These are phyloP conservation scores for Promerops cafer DNA, from an alignment of 2,113 vertebrate genomes.

Conservation along the genomic window DNA sequence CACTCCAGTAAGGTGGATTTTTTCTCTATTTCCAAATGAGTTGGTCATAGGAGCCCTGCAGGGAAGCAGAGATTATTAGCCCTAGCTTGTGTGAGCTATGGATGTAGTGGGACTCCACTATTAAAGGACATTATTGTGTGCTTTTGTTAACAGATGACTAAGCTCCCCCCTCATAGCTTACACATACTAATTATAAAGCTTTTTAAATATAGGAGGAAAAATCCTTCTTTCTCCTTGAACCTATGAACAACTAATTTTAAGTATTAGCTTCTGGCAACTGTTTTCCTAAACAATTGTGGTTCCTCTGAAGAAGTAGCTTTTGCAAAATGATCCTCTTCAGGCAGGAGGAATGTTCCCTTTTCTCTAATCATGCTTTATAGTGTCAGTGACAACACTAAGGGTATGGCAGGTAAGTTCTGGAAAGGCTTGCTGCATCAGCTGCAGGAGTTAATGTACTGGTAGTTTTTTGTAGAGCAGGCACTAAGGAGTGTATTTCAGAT, in stretches of 20 bases:
- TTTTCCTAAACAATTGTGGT: not conserved
- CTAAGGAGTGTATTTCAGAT: not conserved
- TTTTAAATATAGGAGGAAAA: constrained; percentile 5
- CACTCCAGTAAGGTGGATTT: not conserved
- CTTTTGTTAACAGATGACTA: not conserved
- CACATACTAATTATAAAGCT: not conserved
- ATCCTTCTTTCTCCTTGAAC: not conserved
- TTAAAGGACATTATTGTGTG: not conserved
- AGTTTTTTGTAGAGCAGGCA: not conserved
- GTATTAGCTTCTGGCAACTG: not conserved
- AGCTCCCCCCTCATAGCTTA: not conserved
- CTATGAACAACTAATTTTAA: not conserved
- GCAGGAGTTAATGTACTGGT: not conserved
- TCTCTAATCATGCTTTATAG: not conserved
- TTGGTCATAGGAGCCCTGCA: not conserved
- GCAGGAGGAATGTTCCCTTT: not conserved
- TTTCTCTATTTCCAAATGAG: not conserved
- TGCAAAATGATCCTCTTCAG: not conserved
- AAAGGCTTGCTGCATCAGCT: rapidly evolving
- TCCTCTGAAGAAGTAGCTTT: not conserved
- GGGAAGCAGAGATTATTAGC: not conserved
- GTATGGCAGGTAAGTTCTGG: not conserved
- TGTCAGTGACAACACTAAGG: not conserved
- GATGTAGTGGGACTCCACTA: not conserved
- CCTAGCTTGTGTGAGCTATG: not conserved